Evolutionary conservation across 2,888 invertebrate species (phyloP), one percentile per base, ranked within the genome.

Genomic region (Tipula lateralis): DNA sequence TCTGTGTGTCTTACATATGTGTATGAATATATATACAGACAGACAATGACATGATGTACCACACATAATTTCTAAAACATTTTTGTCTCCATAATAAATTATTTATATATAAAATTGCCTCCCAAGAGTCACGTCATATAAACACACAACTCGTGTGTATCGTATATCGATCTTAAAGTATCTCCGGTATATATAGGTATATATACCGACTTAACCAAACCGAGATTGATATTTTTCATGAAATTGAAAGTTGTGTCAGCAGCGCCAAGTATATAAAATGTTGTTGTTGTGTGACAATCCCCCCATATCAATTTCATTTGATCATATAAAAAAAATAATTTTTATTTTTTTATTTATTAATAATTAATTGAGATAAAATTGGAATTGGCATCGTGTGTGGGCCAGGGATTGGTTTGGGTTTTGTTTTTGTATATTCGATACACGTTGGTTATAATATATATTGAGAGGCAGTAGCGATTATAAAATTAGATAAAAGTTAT

Each of bases 301-400:
- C 66, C 66, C 24, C 66, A 13, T 66, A 66, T 66, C 66, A 66
- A 66, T 66, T 66, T 66, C 66, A 66, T 66, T 66, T 66, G 66
- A 66, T 66, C 66, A 24, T 24, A 36, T 36, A 36, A 1, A 66
- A 66, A 50, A 24, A 66, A 66, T n/a, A n/a, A n/a, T n/a, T n/a
- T n/a, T n/a, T n/a, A n/a, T n/a, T n/a, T 66, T 24, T 24, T 66
- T 50, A n/a, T 66, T 66, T 66, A 66, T 66, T 66, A 66, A 66
- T 66, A 66, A 66, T 66, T 66, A 66, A 66, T 66, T 66, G 66
- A 66, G 66, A 66, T 66, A 66, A 66, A 66, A 66, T 66, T 66
- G 66, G 66, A 66, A 66, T 66, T 66, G 66, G 66, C 66, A 66
- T 66, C 66, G 66, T 66, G 66, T 24, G 66, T 66, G 66, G 66